These are phyloP conservation scores for Cryptomyrus ogoouensis DNA, from an alignment of 2,113 vertebrate species.

Conservation along the genomic window DNA sequence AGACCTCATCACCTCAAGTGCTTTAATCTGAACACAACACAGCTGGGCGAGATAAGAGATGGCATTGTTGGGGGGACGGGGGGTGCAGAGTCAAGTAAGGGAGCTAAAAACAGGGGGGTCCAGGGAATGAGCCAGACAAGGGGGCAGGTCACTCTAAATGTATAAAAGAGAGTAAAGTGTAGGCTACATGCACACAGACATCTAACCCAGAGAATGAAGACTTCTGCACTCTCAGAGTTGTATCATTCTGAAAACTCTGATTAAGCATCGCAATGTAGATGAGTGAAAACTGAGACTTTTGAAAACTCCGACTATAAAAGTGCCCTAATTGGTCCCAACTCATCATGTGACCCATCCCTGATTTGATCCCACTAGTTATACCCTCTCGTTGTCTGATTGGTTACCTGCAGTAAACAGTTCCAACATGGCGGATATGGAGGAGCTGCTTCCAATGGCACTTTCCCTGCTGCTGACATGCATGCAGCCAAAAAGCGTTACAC, in stretches of 20 bases:
- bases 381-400: not conserved
- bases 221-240: not conserved
- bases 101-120: not conserved
- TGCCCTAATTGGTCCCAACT: not conserved
- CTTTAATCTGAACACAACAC: conserved; percentile 40
- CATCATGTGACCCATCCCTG: not conserved
- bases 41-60: conserved; percentile 41
- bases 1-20: conserved; percentile 49
- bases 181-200: not conserved
- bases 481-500: not conserved
- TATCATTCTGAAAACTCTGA: not conserved
- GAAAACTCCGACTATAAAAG: not conserved
- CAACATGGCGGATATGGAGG: not conserved
- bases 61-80: not conserved
- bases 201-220: not conserved
- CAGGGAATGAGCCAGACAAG: not conserved
- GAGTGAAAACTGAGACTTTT: not conserved
- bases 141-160: not conserved
- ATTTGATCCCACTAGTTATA: not conserved
- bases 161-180: not conserved
- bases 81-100: not conserved
- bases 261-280: not conserved
- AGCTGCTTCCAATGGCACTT: not conserved
- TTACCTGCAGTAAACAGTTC: not conserved
- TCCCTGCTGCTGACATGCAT: not conserved